These are phyloP conservation scores for Trachymyrmex cornetzi DNA, from an alignment of 1,140 invertebrate genomes.

Conservation along the genomic window DNA sequence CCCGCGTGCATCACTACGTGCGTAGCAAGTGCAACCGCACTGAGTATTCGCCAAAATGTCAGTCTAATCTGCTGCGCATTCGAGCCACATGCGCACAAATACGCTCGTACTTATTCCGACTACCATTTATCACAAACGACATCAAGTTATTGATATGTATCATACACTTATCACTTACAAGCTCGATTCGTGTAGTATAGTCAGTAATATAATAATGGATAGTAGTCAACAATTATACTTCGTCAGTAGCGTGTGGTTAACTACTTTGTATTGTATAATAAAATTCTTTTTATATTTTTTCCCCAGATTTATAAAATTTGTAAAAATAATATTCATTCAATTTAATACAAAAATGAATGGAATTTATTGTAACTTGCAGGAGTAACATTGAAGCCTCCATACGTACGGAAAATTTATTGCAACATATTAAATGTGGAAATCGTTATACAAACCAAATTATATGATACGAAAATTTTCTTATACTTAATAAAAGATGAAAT, in stretches of 20 bases:
- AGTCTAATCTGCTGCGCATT: slow-evolving; percentile 20
- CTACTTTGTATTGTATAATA: neutral
- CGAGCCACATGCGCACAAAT: slow-evolving; percentile 22
- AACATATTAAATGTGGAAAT: slow-evolving; percentile 9
- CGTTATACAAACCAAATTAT: neutral
- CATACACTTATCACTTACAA: slow-evolving; percentile 48
- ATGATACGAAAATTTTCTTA: neutral
- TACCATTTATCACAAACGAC: slow-evolving; percentile 21
- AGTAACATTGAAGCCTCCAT: neutral
- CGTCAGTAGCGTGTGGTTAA: neutral
- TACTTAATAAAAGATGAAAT: neutral
- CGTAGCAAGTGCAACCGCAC: slow-evolving; percentile 36
- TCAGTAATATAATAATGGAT: slow-evolving; percentile 12
- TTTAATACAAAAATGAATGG: slow-evolving; percentile 32
- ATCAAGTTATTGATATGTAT: slow-evolving; percentile 36
- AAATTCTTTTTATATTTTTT: slow-evolving; percentile 12
- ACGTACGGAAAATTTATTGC: neutral
- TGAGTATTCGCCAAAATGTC: slow-evolving; percentile 36
- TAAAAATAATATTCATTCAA: slow-evolving; percentile 27
- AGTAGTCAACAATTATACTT: slow-evolving; percentile 26
- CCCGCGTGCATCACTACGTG: slow-evolving; percentile 9
- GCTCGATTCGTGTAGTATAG: slow-evolving; percentile 30
- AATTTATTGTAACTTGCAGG: neutral
- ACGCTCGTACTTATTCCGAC: slow-evolving; percentile 34
- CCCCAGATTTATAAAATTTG: neutral